Evolutionary conservation across 2,113 vertebrate species (phyloP).

Genomic region (Rhegmatorhina hoffmannsi): DNA sequence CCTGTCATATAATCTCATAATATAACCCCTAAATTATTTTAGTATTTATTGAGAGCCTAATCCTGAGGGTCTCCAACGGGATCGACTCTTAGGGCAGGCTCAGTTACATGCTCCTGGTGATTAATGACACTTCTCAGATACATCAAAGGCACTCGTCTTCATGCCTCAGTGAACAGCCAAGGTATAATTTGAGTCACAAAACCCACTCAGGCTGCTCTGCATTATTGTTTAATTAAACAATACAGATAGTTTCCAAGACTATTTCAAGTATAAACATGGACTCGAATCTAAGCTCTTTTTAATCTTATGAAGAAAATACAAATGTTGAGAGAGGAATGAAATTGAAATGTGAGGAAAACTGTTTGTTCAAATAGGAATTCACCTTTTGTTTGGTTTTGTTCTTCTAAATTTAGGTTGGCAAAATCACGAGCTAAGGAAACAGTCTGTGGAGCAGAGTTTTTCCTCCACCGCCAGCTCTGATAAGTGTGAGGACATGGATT

Average conservation of each 20-base stretch:
- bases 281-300: neutral
- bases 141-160: neutral
- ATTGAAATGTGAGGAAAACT: neutral
- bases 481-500: neutral
- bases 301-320: neutral
- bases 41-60: rapidly evolving
- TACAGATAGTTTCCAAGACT: neutral
- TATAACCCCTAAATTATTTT: neutral
- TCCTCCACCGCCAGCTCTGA: neutral
- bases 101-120: neutral
- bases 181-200: neutral
- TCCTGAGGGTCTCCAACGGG: neutral
- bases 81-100: neutral
- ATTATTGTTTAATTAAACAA: slow-evolving; percentile 34
- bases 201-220: neutral
- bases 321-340: neutral
- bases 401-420: neutral
- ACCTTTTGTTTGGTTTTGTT: neutral
- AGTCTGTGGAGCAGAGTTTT: neutral
- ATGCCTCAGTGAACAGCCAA: neutral
- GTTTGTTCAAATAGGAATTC: neutral
- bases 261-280: neutral
- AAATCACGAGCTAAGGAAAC: neutral
- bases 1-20: neutral
- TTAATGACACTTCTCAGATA: neutral